Evolutionary conservation across 2,888 invertebrate species (phyloP).

Genomic region (Rhogogaster chlorosoma): DNA sequence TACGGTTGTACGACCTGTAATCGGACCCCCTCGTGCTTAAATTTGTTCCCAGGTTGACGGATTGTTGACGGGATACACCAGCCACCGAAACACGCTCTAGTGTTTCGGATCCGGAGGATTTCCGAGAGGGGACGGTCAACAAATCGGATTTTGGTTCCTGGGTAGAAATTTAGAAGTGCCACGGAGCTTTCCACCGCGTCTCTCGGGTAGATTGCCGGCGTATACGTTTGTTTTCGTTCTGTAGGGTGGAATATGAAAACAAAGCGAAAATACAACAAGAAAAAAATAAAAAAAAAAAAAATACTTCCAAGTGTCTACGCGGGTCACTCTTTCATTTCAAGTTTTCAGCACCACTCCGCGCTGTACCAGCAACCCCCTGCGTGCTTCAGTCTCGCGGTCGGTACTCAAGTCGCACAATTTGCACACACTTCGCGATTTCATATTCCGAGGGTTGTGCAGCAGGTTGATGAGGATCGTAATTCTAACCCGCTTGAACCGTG

Average conservation of each 20-base stretch:
- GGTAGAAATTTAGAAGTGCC: neutral
- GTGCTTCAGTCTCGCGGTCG: conserved; percentile 26
- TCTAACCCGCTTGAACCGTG: neutral
- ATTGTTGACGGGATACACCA: conserved; percentile 14
- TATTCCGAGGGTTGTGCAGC: neutral
- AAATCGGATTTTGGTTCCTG: conserved; percentile 3
- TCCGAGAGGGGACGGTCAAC: conserved; percentile 17
- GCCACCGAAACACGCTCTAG: conserved; percentile 1
- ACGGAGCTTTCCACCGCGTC: neutral
- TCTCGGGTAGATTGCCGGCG: neutral
- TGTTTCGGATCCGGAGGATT: conserved; percentile 19
- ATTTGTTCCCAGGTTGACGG: conserved; percentile 38
- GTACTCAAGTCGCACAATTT: conserved; percentile 35
- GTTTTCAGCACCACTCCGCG: conserved; percentile 3
- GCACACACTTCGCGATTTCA: conserved; percentile 18
- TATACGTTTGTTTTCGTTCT: neutral
- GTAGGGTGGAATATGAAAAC: neutral
- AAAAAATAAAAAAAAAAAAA: neutral
- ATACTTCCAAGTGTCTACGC: neutral
- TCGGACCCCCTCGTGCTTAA: conserved; percentile 32
- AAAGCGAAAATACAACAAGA: neutral
- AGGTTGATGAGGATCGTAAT: conserved; percentile 1
- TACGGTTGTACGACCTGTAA: conserved; percentile 24
- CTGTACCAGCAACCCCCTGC: neutral
- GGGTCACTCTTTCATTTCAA: conserved; percentile 29